Base-by-base conservation (phyloP, 2,113 vertebrate species). In the Sorex araneus region DNA sequence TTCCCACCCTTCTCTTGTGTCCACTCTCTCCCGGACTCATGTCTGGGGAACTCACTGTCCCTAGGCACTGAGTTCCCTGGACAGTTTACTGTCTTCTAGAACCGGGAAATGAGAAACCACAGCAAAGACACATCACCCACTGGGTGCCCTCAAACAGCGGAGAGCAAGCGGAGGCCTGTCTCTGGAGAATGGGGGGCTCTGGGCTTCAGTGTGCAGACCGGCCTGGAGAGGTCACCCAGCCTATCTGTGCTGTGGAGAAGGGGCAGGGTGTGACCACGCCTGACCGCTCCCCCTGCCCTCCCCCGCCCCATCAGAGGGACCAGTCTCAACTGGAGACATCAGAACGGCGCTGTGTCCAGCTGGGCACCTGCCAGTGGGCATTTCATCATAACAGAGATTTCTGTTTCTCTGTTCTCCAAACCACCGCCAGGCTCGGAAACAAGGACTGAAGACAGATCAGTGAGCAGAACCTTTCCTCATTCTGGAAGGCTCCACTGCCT, bases 231-330 rank as follows among this genome's bases (percentile, higher is more conserved):
- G 30, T 23, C 25, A 34, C 30, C 15, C 12, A 87, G 76, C 63
- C 66, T 40, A 70, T 83, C 57, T 47, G 78, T 85, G 77, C 64
- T 90, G 80, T 84, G 80, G 43, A 64, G 60, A 76, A 90, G 76
- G 27, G 79, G 40, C 64, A 84, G 60, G 57, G 16, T 45, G 70
- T 64, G 28, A 23, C 79, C 73, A 45, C 47, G 70, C 67, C 40
- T 40, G 77, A 32, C 36, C 23, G 8, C 8, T 60, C 36, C 45
- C n/a, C 5, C n/a, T 50, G 6, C 36, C 63, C 15, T 36, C 11
- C 43, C 18, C 21, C 30, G 50, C 13, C 40, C 30, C 27, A 21
- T 11, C 1, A 12, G 8, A 27, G 23, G 40, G 73, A 43, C 11
- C 10, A 28, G 9, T 15, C 71, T 36, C n/a, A 71, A 71, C 36